Percentiles rank a stretch among this genome's conserved stretches.
These are phyloP conservation scores for Ochropacha duplaris DNA, from an alignment of 2,888 invertebrate genomes.

Conservation along the genomic window DNA sequence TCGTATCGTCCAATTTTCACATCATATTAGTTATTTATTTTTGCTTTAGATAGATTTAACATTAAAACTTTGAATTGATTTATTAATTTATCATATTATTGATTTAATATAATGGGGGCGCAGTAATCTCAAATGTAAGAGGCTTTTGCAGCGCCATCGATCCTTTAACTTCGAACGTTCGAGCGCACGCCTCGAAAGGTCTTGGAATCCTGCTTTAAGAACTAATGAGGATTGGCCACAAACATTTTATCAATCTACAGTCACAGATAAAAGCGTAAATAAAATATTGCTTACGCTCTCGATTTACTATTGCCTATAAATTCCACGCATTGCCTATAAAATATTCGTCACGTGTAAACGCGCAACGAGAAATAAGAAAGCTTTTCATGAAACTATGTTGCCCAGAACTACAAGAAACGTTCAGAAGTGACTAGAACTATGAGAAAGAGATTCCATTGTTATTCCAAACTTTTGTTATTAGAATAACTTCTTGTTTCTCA, in stretches of 20 bases:
- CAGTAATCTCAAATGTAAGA: conserved; percentile 5
- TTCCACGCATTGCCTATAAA: background rate
- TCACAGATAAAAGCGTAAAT: background rate
- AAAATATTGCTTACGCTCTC: background rate
- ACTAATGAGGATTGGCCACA: background rate
- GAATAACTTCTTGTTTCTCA: background rate
- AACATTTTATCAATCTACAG: background rate
- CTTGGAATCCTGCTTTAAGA: background rate
- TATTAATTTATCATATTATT: background rate
- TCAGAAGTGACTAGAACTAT: background rate
- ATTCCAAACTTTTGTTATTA: background rate
- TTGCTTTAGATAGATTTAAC: too few relatives aligned
- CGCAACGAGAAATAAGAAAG: background rate
- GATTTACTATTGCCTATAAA: background rate
- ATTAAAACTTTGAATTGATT: background rate
- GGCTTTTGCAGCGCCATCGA: background rate
- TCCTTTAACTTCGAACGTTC: background rate
- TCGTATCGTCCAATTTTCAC: too few relatives aligned
- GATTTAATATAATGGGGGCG: background rate
- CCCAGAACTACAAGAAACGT: background rate
- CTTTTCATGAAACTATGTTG: background rate
- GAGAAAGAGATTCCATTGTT: background rate
- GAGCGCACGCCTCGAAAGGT: background rate
- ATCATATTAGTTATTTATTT: too few relatives aligned
- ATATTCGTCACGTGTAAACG: too few relatives aligned